Evolutionary conservation across 2,797 vertebrate genomes (phyloP), one percentile per base, ranked within the genome.

Genomic region (Alauda arvensis): DNA sequence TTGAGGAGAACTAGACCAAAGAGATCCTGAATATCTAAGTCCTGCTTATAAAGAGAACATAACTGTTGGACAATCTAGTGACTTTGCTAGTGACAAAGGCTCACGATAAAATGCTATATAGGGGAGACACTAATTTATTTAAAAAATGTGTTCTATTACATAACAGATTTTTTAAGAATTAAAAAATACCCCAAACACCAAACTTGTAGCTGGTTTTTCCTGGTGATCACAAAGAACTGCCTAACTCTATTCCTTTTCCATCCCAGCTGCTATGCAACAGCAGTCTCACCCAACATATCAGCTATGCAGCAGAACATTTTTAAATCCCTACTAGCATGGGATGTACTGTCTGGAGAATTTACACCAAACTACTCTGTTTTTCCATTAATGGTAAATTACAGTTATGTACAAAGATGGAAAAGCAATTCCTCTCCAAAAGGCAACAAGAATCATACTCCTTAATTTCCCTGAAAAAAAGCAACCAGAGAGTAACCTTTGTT

Each of bases 331-430:
- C 8, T 33, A 83, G 77, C 91, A 93, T 18, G n/a, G 28, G 31
- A n/a, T 48, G 45, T 67, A 70, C 33, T 84, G 28, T 77, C 42
- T 37, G 11, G 28, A 72, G 49, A 19, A 78, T 77, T 87, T 85
- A 85, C 34, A 80, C 23, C 56, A 87, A 87, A 51, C 33, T 48
- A 76, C 67, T 76, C 63, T 25, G 7, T 34, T 94, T 88, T 87
- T 90, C 82, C 74, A 80, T 29, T 72, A 76, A 63, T 1, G 11
- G 26, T 90, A 80, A 80, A 69, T 53, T 85, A 71, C 23, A 55
- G 34, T 59, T 5, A 8, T 10, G 4, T 53, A 78, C 31, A 56
- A 80, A 75, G 63, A 87, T 3, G 23, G 68, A 89, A 85, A 83
- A 88, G 48, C 37, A 84, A 75, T 45, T 80, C 45, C 59, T 59